These are phyloP conservation scores for Dastarcus helophoroides DNA, from an alignment of 2,888 invertebrate genomes.

Conservation along the genomic window DNA sequence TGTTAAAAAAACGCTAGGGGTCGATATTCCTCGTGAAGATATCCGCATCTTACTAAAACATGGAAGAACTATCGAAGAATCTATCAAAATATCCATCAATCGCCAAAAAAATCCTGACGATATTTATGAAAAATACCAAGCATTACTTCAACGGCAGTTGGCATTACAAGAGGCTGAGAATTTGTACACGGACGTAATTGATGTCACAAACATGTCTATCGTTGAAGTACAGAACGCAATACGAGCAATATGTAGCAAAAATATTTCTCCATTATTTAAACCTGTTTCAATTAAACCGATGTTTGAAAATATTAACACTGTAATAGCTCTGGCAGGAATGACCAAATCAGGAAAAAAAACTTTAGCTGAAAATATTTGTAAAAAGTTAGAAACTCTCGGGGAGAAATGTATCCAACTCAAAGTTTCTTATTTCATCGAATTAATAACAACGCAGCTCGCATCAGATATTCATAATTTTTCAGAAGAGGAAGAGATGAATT, in stretches of 20 bases:
- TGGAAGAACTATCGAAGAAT: background rate
- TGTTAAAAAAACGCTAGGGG: background rate
- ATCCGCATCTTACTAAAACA: background rate
- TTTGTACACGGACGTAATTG: background rate
- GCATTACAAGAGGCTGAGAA: background rate
- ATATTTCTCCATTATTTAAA: background rate
- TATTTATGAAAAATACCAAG: background rate
- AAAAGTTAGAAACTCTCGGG: background rate
- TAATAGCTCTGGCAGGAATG: background rate
- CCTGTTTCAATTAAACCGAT: background rate
- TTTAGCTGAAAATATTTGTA: slow-evolving; percentile 1
- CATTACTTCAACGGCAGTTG: background rate
- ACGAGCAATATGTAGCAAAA: background rate
- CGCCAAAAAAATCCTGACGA: background rate
- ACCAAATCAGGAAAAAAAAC: background rate
- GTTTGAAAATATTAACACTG: background rate
- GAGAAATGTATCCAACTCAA: background rate
- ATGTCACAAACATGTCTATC: background rate
- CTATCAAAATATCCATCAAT: background rate
- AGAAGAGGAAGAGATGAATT: no score
- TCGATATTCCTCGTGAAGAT: background rate
- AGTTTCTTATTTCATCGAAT: background rate
- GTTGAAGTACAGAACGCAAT: background rate
- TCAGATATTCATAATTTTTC: no score
- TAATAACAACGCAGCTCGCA: background rate